phyloP scores from a whole-genome alignment of 92 coral and sea anemone genomes.

The Palythoa grandiflora region DNA sequence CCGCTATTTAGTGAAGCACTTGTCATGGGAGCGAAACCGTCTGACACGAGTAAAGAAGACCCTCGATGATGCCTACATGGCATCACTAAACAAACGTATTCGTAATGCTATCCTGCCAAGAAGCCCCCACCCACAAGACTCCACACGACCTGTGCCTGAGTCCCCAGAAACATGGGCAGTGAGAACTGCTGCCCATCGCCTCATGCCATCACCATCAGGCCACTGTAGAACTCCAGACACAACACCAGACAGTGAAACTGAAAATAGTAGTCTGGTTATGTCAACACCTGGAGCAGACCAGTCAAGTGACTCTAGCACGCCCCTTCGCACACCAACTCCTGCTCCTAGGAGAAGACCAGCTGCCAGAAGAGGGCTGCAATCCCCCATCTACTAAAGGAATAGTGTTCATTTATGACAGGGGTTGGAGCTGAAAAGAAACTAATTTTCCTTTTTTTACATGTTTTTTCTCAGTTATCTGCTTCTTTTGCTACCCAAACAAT shows the following conservation, averaged over 20 bases:
- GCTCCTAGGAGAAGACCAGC: neutral
- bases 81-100: neutral
- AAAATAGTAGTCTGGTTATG: no score
- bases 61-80: neutral
- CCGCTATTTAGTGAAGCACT: neutral
- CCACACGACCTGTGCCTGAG: neutral
- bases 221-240: no score
- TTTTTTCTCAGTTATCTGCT: neutral
- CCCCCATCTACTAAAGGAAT: neutral
- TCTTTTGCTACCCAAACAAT: neutral
- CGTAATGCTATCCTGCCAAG: constrained; percentile 1
- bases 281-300: no score
- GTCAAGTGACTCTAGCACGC: neutral
- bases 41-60: neutral
- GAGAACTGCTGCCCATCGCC: neutral
- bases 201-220: no score
- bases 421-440: neutral
- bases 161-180: neutral
- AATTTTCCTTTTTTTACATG: neutral
- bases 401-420: neutral
- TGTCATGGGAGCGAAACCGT: neutral
- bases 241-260: no score
- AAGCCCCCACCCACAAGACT: neutral
- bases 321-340: neutral
- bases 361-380: neutral